Evolutionary conservation across 2,113 vertebrate genomes (phyloP), one percentile per base, ranked within the genome.

Genomic region (Gymnarchus niloticus): DNA sequence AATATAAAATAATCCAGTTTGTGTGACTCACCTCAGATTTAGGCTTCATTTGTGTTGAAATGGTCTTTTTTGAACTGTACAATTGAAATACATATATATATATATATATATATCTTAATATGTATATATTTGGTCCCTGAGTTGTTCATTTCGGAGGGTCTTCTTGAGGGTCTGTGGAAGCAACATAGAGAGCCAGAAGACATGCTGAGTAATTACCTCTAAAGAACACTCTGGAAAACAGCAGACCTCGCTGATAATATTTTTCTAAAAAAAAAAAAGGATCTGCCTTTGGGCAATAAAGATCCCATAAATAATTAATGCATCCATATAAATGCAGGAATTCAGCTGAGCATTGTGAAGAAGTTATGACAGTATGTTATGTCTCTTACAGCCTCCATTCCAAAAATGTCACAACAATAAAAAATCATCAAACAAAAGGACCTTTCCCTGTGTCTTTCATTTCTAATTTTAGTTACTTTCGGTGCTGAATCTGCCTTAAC

Each of bases 261-360:
- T 73, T 73, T 73, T 73, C 65, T 6, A 73, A 73, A 37, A 73
- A 73, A 19, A 73, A 73, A 37, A 73, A 73, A 33, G 65, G 28
- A 37, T 73, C 65, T 73, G 65, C 65, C 65, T 73, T 73, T 73
- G 65, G 41, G 65, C 28, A 33, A 73, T 73, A 73, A 41, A 37
- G 65, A 73, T 73, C 65, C 33, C 65, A 73, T 73, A 41, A 73
- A 73, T 73, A 73, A 73, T 33, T 73, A 73, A 73, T 73, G 65
- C 41, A 41, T 73, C 65, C 33, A 73, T 73, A 73, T 73, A 73
- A 73, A 73, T 73, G 65, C 65, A 73, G 65, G 19, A 41, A 33
- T 33, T 28, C n/a, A 28, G 57, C 57, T 25, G 59, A 61, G 25
- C 59, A 61, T 12, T 23, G 9, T 25, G 17, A 12, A 37, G 65